A percentile compares a stretch with the other conserved stretches of the same genome.
Conservation (phyloP, 2,797 vertebrate species). For the Glyptemys insculpta region DNA sequence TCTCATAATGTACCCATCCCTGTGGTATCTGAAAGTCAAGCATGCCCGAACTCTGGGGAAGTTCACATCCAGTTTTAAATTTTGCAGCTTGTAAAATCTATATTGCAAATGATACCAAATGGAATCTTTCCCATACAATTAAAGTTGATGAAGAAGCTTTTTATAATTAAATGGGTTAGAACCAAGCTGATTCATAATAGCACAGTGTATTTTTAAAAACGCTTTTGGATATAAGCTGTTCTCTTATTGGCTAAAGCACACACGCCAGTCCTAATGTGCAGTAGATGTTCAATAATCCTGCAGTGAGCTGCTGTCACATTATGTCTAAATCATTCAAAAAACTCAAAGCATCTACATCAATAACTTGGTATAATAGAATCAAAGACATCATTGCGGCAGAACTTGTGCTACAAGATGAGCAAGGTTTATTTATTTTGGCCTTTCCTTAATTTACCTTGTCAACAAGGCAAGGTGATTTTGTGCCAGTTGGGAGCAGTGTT, state of each 20-base stretch:
- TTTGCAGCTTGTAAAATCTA: background rate
- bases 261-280: background rate
- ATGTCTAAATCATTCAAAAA: background rate
- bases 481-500: background rate
- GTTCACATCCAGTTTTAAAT: conserved; percentile 12
- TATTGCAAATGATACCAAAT: background rate
- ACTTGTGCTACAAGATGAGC: background rate
- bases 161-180: conserved; percentile 60
- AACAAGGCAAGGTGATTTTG: background rate
- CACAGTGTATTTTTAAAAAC: background rate
- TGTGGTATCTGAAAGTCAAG: conserved; percentile 14
- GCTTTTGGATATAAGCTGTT: background rate
- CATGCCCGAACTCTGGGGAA: background rate
- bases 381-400: background rate
- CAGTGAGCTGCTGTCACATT: background rate
- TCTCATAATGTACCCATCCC: background rate
- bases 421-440: background rate
- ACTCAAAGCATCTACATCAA: conserved; percentile 10
- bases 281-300: background rate
- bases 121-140: conserved; percentile 50
- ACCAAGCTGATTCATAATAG: conserved; percentile 47
- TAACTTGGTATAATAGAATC: background rate
- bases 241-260: conserved; percentile 9
- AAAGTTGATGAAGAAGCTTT: conserved; percentile 60
- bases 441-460: background rate